Evolutionary conservation across 64 coral and sea anemone genomes (phyloP).

Genomic region (Montipora efflorescens): DNA sequence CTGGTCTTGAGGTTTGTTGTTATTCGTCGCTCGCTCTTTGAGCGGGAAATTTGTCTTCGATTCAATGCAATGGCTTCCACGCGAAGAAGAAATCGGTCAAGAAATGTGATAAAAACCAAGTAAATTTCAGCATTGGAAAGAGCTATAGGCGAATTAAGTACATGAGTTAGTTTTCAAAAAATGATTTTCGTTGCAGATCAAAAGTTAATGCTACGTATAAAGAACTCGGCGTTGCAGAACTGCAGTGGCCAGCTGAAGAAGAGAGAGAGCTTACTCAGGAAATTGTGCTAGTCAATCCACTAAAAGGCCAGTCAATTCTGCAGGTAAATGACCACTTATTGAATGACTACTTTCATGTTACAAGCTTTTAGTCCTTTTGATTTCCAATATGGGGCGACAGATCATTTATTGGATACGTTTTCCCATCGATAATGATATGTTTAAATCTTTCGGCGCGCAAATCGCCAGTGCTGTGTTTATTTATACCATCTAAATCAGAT

Average conservation of each 20-base stretch:
- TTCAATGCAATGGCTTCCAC: slow-evolving; percentile 14
- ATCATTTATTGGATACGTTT: neutral
- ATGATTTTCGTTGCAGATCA: neutral
- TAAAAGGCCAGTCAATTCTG: neutral
- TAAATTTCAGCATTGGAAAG: neutral
- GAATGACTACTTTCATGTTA: neutral
- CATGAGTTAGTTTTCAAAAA: no score
- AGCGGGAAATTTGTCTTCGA: slow-evolving; percentile 63
- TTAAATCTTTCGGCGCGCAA: no score
- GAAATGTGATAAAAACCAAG: neutral
- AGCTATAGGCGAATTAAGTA: no score
- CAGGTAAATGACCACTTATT: slow-evolving; percentile 55
- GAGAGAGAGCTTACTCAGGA: slow-evolving; percentile 75
- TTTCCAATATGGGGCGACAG: no score
- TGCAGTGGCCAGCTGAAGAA: slow-evolving; percentile 84
- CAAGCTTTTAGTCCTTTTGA: neutral
- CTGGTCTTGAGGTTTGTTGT: neutral
- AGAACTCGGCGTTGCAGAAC: slow-evolving; percentile 76
- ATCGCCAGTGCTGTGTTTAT: no score
- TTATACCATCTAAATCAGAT: no score
- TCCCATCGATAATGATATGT: neutral
- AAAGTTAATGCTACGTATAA: slow-evolving; percentile 5
- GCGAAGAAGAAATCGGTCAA: slow-evolving; percentile 20
- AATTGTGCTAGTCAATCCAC: slow-evolving; percentile 6
- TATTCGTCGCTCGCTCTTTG: neutral